phyloP scores from a whole-genome alignment of 2,888 invertebrate species.

The Girardia tigrina region DNA sequence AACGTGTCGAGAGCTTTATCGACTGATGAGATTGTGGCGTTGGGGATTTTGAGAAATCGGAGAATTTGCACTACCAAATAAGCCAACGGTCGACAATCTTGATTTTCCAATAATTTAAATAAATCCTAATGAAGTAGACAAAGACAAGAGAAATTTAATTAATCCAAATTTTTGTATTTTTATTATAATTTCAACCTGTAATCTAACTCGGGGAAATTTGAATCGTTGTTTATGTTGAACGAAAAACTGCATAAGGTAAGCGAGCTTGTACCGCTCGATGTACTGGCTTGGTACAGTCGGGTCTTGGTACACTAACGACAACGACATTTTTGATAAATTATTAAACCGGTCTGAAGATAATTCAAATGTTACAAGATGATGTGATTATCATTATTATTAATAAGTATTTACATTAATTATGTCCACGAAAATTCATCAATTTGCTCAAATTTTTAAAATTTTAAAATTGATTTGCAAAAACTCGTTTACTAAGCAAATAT shows the following conservation, averaged over 20 bases:
- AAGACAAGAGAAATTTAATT: background rate
- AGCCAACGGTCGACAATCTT: slow-evolving; percentile 17
- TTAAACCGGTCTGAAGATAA: background rate
- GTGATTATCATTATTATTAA: too few species aligned
- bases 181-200: slow-evolving; percentile 24
- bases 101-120: slow-evolving; percentile 26
- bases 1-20: slow-evolving; percentile 31
- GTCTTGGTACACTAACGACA: slow-evolving; percentile 7
- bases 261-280: slow-evolving; percentile 28
- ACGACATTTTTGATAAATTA: background rate
- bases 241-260: slow-evolving; percentile 33
- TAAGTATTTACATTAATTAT: too few species aligned
- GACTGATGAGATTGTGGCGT: slow-evolving; percentile 24
- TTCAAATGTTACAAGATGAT: too few species aligned
- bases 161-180: background rate
- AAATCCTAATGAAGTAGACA: background rate
- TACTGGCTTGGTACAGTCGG: slow-evolving; percentile 27
- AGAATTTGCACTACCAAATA: slow-evolving; percentile 30
- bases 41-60: slow-evolving; percentile 12
- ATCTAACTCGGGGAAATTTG: slow-evolving; percentile 25
- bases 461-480: too few species aligned
- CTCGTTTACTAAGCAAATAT: too few species aligned
- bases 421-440: too few species aligned
- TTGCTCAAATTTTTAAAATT: too few species aligned
- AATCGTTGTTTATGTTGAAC: slow-evolving; percentile 34